Conservation (phyloP, 2,888 invertebrate species). For the Drosophila yooni region DNA sequence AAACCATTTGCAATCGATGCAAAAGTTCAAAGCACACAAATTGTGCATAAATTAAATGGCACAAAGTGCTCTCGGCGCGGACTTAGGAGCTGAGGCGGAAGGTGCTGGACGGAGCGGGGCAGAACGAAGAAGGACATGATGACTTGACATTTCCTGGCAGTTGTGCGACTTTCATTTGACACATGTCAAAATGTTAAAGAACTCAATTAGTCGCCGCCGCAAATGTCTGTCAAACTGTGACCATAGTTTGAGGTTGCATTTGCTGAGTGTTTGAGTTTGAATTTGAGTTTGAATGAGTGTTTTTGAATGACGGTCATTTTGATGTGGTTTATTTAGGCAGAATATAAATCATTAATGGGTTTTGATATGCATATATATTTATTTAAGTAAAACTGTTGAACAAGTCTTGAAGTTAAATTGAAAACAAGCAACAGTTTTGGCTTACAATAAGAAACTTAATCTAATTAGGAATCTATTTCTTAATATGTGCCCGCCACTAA, state of each 20-base stretch:
- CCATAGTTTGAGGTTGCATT: conserved; percentile 39
- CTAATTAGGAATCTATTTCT: conserved; percentile 3
- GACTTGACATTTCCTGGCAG: conserved; percentile 59
- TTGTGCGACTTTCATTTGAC: conserved; percentile 70
- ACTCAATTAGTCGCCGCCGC: conserved; percentile 74
- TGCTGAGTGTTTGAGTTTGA: neutral
- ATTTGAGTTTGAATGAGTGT: neutral
- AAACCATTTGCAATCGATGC: conserved; percentile 22
- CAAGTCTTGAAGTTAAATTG: neutral
- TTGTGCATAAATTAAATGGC: conserved; percentile 57
- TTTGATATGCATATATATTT: conserved; percentile 3
- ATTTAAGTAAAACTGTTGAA: conserved; percentile 11
- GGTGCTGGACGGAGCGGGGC: neutral
- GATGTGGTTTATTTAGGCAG: conserved; percentile 18
- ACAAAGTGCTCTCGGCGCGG: conserved; percentile 1
- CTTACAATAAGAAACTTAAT: conserved; percentile 1
- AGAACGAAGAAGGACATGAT: neutral
- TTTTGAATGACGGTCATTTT: conserved; percentile 7
- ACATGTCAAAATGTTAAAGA: conserved; percentile 71
- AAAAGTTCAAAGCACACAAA: conserved; percentile 41
- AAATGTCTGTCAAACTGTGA: conserved; percentile 51
- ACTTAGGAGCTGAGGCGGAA: neutral
- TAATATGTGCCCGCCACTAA: conserved; percentile 51
- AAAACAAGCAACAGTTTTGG: conserved; percentile 5
- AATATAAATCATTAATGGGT: neutral